Conservation (phyloP, 2,113 vertebrate species). For the Tragelaphus buxtoni region DNA sequence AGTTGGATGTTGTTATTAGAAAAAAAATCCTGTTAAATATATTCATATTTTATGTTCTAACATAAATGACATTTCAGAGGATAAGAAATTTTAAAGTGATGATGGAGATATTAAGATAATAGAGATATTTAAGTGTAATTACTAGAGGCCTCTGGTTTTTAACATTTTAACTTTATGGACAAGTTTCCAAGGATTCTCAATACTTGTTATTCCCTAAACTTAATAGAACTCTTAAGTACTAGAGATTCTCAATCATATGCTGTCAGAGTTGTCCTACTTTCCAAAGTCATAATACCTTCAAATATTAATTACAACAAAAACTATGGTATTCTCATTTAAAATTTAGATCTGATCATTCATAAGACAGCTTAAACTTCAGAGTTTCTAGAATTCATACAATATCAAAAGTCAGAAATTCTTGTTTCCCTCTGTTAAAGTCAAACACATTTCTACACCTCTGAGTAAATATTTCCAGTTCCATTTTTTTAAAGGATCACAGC, state of each 20-base stretch:
- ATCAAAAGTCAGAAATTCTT: neutral
- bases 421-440: neutral
- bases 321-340: neutral
- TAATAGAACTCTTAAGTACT: neutral
- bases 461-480: neutral
- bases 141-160: neutral
- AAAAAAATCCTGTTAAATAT: neutral
- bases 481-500: neutral
- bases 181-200: neutral
- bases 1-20: too few relatives aligned
- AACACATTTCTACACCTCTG: neutral
- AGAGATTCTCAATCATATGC: neutral
- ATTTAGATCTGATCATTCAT: neutral
- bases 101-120: neutral
- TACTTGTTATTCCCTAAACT: neutral
- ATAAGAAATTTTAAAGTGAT: conserved; percentile 30
- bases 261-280: conserved; percentile 11
- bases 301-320: neutral
- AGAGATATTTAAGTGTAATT: neutral
- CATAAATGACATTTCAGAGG: neutral
- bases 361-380: neutral
- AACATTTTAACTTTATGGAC: neutral
- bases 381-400: neutral
- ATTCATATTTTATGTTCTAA: conserved; percentile 19
- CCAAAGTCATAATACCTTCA: neutral